phyloP scores from a whole-genome alignment of 1,140 invertebrate genomes.

The Araneus ventricosus region DNA sequence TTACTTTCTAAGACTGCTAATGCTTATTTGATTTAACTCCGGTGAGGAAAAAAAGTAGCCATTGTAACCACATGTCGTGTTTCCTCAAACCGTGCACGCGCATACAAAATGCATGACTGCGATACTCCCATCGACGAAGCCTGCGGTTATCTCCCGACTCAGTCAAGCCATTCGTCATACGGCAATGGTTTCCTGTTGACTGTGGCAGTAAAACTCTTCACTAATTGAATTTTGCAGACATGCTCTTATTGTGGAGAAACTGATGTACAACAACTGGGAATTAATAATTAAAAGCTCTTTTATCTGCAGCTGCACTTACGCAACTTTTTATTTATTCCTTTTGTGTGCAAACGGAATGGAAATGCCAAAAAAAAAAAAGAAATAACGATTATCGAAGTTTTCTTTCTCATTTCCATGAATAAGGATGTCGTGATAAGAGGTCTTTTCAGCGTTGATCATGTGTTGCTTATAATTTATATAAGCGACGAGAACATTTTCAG shows the following conservation, averaged over 20 bases:
- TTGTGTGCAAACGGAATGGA: slow-evolving; percentile 18
- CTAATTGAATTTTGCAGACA: slow-evolving; percentile 34
- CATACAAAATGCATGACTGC: slow-evolving; percentile 8
- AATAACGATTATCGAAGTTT: neutral
- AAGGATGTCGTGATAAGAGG: neutral
- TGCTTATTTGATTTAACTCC: too few relatives aligned
- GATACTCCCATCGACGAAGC: neutral
- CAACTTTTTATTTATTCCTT: slow-evolving; percentile 15
- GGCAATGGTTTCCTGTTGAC: slow-evolving; percentile 29
- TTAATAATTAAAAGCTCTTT: slow-evolving; percentile 14
- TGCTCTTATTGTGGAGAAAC: slow-evolving; percentile 1
- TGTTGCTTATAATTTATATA: neutral
- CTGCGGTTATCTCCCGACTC: neutral
- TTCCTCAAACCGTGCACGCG: neutral
- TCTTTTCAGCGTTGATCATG: neutral
- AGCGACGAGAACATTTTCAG: neutral
- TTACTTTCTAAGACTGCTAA: too few relatives aligned
- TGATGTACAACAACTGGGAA: neutral
- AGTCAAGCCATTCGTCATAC: slow-evolving; percentile 17
- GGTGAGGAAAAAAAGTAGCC: neutral
- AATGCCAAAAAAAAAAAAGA: neutral
- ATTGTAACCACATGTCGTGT: slow-evolving; percentile 22
- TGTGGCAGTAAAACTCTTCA: neutral
- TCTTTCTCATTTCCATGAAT: neutral
- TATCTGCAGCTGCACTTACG: neutral